Evolutionary conservation across 2,113 vertebrate species (phyloP), one percentile per base, ranked within the genome.

Genomic region (Aphyosemion australe): DNA sequence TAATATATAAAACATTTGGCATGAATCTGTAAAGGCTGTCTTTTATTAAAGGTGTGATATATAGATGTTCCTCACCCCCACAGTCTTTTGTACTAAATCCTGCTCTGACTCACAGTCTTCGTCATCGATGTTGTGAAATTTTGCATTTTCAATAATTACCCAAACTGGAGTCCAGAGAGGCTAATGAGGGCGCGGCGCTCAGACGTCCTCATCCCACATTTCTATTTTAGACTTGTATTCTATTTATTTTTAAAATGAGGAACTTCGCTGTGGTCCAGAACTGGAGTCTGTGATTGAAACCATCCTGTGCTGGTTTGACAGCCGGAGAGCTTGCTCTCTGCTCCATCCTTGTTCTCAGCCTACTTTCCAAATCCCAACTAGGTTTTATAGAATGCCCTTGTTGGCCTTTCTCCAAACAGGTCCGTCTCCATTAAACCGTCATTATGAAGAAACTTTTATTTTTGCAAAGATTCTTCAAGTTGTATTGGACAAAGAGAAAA

Each of bases 91-190:
- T 69, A 14, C 4, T 0, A 5, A 16, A 68, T 74, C 50, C 14
- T 18, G 18, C 52, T 59, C 57, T 56, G 67, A 53, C 48, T 56
- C 12, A 20, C 18, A 34, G 49, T 72, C 67, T 62, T 61, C 53
- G 46, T 69, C 67, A 65, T 61, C 53, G 46, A 39, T 46, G 18
- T 39, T 55, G 57, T 72, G 41, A 61, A 63, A 61, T 63, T 61
- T 41, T 1, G 19, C 5, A 21, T 39, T 70, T 78, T 64, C n/a
- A 65, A 50, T 70, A 59, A 78, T 67, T 77, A 62, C 34, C 39
- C 59, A 47, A 32, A 12, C 15, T 21, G 39, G 60, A 57, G 61
- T 58, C 42, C 31, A 62, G 41, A 51, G 43, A 61, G 14, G 37
- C 34, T 58, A 55, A 82, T 51, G 20, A 61, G 46, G 32, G 19